Evolutionary conservation across 2,797 vertebrate genomes (phyloP).

Genomic region (Neosalanx taihuensis): DNA sequence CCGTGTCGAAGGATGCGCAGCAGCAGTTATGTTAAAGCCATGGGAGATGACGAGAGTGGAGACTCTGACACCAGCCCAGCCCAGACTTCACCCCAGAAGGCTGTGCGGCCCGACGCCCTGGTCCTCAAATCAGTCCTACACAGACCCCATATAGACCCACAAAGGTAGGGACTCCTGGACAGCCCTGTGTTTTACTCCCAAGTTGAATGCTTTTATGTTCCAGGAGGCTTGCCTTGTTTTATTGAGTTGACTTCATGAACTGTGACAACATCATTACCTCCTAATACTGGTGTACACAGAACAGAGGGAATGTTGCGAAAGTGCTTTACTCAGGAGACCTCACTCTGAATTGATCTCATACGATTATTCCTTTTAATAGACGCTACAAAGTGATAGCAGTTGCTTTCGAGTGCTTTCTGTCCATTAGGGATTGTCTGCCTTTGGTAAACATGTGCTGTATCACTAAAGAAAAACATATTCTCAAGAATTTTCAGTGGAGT

Average conservation of each 20-base stretch:
- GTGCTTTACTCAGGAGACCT: too few relatives aligned
- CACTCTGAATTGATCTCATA: not conserved
- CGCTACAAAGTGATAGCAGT: not conserved
- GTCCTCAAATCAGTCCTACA: constrained; percentile 88
- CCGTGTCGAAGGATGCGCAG: constrained; percentile 97
- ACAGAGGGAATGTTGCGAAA: too few relatives aligned
- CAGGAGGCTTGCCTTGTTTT: not conserved
- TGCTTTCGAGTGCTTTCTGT: not conserved
- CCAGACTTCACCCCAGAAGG: constrained; percentile 87
- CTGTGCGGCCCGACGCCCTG: constrained; percentile 85
- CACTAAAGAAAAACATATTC: not conserved
- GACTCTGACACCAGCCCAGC: constrained; percentile 94
- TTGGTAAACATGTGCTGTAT: not conserved
- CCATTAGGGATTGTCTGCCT: not conserved
- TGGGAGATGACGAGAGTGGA: constrained; percentile 97
- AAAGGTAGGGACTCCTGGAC: constrained; percentile 77
- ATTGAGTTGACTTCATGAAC: not conserved
- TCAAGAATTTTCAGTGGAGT: not conserved
- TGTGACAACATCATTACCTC: too few relatives aligned
- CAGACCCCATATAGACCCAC: constrained; percentile 87
- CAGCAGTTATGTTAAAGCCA: constrained; percentile 98
- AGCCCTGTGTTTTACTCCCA: not conserved
- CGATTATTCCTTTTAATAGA: not conserved
- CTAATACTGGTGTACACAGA: too few relatives aligned
- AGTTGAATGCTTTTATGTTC: too few relatives aligned